A percentile compares a stretch with the other conserved stretches of the same genome.
Evolutionary conservation across 2,113 vertebrate genomes (phyloP).

Genomic region (Parus major): DNA sequence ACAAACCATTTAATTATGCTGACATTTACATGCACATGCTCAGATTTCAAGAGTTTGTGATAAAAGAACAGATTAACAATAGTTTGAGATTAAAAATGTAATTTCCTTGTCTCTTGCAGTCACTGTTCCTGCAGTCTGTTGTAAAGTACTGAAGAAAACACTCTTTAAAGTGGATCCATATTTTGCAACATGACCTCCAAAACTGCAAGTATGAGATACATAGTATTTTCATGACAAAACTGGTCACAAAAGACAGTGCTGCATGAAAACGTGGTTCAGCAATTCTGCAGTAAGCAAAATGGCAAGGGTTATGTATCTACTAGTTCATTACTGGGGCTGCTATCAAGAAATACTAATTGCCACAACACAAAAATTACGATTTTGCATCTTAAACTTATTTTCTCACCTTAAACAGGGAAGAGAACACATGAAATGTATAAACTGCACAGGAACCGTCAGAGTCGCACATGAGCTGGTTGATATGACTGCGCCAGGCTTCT

Average conservation of each 20-base stretch:
- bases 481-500: conserved; percentile 92
- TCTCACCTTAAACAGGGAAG: conserved; percentile 93
- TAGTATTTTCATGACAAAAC: background rate
- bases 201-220: background rate
- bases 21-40: background rate
- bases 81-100: background rate
- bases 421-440: conserved; percentile 98
- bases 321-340: background rate
- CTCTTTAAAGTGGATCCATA: background rate
- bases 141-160: background rate
- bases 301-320: background rate
- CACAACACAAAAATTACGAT: background rate
- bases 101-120: background rate
- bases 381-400: background rate
- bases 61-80: background rate
- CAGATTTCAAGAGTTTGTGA: background rate
- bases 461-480: conserved; percentile 94
- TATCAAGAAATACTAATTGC: background rate
- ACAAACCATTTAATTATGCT: background rate
- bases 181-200: background rate
- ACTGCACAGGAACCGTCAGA: conserved; percentile 94
- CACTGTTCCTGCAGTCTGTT: background rate
- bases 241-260: background rate
- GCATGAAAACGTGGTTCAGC: background rate
- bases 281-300: background rate